Conservation (phyloP, 2,113 vertebrate genomes). For the Paedocypris sp. region DNA sequence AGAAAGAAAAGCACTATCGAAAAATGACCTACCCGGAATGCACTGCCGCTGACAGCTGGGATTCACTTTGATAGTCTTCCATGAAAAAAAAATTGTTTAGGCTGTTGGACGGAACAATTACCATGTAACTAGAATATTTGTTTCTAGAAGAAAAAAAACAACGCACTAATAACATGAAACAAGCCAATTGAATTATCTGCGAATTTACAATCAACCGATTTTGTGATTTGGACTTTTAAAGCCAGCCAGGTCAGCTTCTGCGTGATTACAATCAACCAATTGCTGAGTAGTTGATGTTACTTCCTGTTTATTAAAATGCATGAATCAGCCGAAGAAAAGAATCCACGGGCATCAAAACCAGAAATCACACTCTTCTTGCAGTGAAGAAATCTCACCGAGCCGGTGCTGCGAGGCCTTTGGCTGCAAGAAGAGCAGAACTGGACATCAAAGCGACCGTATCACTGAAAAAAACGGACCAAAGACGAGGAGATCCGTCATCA, state of each 20-base stretch:
- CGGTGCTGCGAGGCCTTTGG: too few relatives aligned
- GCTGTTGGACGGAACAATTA: neutral
- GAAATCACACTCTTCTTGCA: too few relatives aligned
- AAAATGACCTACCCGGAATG: conserved; percentile 27
- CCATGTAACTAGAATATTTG: neutral
- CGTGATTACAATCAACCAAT: neutral
- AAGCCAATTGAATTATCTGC: neutral
- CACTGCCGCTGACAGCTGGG: neutral
- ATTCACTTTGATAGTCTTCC: conserved; percentile 33
- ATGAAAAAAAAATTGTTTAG: neutral
- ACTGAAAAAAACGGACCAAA: too few relatives aligned
- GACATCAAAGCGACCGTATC: too few relatives aligned
- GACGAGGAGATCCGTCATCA: too few relatives aligned
- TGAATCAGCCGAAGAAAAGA: too few relatives aligned
- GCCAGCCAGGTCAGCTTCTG: neutral
- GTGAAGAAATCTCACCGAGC: too few relatives aligned
- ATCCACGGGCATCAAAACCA: too few relatives aligned
- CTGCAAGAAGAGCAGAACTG: too few relatives aligned
- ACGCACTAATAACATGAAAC: neutral
- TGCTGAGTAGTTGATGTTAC: neutral
- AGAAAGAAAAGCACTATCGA: neutral
- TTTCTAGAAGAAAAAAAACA: too few relatives aligned
- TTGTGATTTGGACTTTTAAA: neutral
- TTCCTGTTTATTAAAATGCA: too few relatives aligned
- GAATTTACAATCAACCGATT: conserved; percentile 9